A percentile compares a stretch with the other conserved stretches of the same genome.
Conservation (phyloP, 2,113 vertebrate species). For the Acanthochromis polyacanthus region DNA sequence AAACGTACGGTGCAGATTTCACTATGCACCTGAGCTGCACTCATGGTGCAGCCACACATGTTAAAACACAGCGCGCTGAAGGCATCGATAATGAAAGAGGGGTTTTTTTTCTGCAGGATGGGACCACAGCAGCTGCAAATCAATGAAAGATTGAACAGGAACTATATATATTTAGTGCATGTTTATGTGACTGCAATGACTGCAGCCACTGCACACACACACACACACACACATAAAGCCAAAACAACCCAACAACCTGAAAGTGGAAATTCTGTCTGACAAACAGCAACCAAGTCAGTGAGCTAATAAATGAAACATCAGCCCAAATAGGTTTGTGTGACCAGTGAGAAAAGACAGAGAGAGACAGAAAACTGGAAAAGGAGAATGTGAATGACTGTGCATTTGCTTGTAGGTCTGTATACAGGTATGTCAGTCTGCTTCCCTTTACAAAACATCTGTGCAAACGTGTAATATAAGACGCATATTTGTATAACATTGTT, state of each 20-base stretch:
- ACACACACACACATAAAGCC: no score
- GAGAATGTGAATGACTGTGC: background rate
- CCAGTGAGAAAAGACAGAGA: background rate
- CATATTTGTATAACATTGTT: background rate
- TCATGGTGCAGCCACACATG: background rate
- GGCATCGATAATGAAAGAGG: constrained; percentile 14
- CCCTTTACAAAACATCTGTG: constrained; percentile 8
- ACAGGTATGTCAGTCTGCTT: background rate
- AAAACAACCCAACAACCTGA: no score
- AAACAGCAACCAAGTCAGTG: constrained; percentile 32
- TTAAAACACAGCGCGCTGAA: background rate
- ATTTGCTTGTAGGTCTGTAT: background rate
- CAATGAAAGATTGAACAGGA: constrained; percentile 39
- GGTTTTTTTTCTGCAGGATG: constrained; percentile 4
- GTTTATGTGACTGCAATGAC: constrained; percentile 3
- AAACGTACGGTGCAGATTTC: constrained; percentile 22
- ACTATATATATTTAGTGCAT: constrained; percentile 5
- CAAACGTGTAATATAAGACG: constrained; percentile 17
- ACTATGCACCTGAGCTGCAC: constrained; percentile 34
- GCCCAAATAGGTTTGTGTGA: constrained; percentile 21
- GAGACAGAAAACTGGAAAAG: no score
- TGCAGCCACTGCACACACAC: background rate
- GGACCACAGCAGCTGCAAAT: constrained; percentile 29
- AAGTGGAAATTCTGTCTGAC: constrained; percentile 47
- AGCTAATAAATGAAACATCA: constrained; percentile 59